Conservation (phyloP, 2,113 vertebrate genomes). For the Anas platyrhynchos region DNA sequence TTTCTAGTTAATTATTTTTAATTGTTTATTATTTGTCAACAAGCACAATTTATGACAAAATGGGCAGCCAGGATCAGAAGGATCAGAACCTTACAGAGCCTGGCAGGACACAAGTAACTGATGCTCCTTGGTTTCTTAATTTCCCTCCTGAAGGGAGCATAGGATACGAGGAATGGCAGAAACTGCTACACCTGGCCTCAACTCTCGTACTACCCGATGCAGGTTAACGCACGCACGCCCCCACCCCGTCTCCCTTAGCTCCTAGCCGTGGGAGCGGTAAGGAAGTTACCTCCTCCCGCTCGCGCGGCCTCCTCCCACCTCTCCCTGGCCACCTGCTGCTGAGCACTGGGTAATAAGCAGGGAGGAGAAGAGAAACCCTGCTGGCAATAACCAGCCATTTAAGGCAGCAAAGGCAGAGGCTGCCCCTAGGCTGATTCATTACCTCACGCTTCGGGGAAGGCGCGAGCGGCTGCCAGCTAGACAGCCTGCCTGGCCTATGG, state of each 20-base stretch:
- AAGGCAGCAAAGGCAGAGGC: neutral
- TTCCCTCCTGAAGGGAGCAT: fast-evolving
- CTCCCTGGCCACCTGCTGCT: neutral
- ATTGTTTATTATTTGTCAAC: neutral
- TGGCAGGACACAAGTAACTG: fast-evolving
- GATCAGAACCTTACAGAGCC: too few relatives aligned
- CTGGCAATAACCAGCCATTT: neutral
- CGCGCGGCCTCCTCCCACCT: neutral
- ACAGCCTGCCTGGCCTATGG: neutral
- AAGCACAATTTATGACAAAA: neutral
- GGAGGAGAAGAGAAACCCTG: too few relatives aligned
- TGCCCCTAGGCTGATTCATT: neutral
- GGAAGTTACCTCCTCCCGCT: neutral
- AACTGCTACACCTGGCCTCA: neutral
- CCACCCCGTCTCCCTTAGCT: too few relatives aligned
- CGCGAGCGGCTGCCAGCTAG: neutral
- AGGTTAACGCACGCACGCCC: neutral
- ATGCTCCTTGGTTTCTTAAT: fast-evolving
- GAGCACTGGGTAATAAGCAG: too few relatives aligned
- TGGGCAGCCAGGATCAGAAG: fast-evolving
- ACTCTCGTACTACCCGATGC: neutral
- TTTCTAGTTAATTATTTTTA: neutral
- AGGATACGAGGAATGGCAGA: neutral
- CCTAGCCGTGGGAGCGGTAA: too few relatives aligned
- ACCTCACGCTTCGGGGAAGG: neutral